Conservation (phyloP, 2,888 invertebrate genomes). For the Xestia ashworthii region DNA sequence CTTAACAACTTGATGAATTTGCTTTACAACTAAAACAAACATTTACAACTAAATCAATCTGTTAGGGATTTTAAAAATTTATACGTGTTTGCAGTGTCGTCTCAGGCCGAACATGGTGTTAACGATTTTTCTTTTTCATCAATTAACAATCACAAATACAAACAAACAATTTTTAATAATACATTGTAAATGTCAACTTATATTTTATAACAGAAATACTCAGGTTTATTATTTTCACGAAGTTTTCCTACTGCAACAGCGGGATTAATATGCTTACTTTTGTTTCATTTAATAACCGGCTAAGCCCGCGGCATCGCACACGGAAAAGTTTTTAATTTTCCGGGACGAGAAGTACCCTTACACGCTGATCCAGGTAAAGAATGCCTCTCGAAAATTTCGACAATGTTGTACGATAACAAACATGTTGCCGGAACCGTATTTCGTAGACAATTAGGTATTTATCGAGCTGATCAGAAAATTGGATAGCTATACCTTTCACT, state of each 20-base stretch:
- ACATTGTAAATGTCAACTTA: not conserved
- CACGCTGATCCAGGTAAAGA: not conserved
- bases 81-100: no score
- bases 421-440: not conserved
- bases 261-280: not conserved
- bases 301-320: constrained; percentile 5
- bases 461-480: not conserved
- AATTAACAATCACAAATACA: no score
- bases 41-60: no score
- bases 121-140: no score
- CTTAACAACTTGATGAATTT: no score
- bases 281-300: constrained; percentile 4
- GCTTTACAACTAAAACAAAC: no score
- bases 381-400: not conserved
- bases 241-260: not conserved
- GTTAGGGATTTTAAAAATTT: no score
- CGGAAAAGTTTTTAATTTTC: constrained; percentile 9
- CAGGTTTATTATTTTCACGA: not conserved
- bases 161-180: not conserved
- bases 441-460: not conserved
- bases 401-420: not conserved
- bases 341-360: not conserved
- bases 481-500: not conserved
- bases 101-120: no score
- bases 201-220: constrained; percentile 8